phyloP scores from a whole-genome alignment of 2,888 invertebrate species.

The Ommatoiulus sabulosus region DNA sequence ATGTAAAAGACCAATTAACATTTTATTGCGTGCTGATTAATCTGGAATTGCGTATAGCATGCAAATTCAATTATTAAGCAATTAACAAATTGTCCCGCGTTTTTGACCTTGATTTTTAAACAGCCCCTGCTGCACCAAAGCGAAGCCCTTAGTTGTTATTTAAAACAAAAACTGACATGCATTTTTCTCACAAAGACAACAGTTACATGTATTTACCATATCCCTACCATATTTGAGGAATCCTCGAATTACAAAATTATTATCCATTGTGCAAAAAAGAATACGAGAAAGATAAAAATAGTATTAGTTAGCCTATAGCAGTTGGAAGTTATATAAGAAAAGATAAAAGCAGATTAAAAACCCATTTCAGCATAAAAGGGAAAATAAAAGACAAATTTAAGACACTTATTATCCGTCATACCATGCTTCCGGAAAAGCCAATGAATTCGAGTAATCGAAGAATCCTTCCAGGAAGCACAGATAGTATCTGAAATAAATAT shows the following conservation, averaged over 20 bases:
- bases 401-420: constrained; percentile 1
- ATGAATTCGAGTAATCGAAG: constrained; percentile 48
- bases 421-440: constrained; percentile 55
- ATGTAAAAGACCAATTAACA: background rate
- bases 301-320: background rate
- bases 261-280: background rate
- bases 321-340: background rate
- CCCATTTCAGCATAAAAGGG: background rate
- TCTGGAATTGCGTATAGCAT: too few relatives aligned
- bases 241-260: constrained; percentile 6
- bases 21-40: too few relatives aligned
- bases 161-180: background rate
- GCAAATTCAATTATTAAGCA: too few relatives aligned
- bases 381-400: background rate
- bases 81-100: too few relatives aligned
- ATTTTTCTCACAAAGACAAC: background rate
- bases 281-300: constrained; percentile 21
- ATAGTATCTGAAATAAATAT: constrained; percentile 50
- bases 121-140: background rate
- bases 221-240: background rate
- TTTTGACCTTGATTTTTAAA: too few relatives aligned
- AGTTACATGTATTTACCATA: background rate
- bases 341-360: background rate
- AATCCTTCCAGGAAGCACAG: constrained; percentile 51
- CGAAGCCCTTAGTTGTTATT: background rate